These are phyloP conservation scores for Sphaerodactylus townsendi DNA, from an alignment of 2,113 vertebrate species.

Conservation along the genomic window DNA sequence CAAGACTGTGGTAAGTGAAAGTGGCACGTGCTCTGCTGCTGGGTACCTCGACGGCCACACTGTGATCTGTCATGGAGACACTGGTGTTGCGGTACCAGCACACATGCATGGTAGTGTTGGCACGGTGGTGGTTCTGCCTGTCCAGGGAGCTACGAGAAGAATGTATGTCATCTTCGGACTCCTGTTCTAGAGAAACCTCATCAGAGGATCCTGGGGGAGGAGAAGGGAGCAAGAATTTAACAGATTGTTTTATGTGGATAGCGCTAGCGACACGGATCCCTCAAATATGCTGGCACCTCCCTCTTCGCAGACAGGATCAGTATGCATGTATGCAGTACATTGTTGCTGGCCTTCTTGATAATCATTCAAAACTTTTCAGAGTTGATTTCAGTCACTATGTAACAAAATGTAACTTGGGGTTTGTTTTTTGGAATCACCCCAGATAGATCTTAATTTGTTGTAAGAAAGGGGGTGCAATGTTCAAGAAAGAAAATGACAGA, in stretches of 20 bases:
- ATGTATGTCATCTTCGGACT: slow-evolving; percentile 86
- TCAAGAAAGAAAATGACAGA: background rate
- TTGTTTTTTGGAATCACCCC: background rate
- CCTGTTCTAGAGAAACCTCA: slow-evolving; percentile 87
- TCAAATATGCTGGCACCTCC: background rate
- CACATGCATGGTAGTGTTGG: slow-evolving; percentile 93
- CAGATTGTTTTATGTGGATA: background rate
- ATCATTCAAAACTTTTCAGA: background rate
- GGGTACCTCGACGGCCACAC: slow-evolving; percentile 90
- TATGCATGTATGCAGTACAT: background rate
- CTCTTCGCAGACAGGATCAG: rapidly evolving
- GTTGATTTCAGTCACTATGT: background rate
- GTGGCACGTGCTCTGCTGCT: background rate
- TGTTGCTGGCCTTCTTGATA: background rate
- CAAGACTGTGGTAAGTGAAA: background rate
- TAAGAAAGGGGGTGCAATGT: background rate
- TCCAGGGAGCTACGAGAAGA: slow-evolving; percentile 83
- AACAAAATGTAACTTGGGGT: background rate
- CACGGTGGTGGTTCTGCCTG: slow-evolving; percentile 86
- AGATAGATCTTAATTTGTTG: background rate
- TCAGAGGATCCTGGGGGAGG: slow-evolving; percentile 84
- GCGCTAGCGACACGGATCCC: slow-evolving; percentile 17
- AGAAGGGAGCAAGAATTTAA: slow-evolving; percentile 53
- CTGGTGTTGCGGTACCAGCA: slow-evolving; percentile 97
- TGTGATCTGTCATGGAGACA: slow-evolving; percentile 93